A percentile compares a stretch with the other conserved stretches of the same genome.
These are phyloP conservation scores for Zaprionus ghesquierei DNA, from an alignment of 1,140 invertebrate species.

Conservation along the genomic window DNA sequence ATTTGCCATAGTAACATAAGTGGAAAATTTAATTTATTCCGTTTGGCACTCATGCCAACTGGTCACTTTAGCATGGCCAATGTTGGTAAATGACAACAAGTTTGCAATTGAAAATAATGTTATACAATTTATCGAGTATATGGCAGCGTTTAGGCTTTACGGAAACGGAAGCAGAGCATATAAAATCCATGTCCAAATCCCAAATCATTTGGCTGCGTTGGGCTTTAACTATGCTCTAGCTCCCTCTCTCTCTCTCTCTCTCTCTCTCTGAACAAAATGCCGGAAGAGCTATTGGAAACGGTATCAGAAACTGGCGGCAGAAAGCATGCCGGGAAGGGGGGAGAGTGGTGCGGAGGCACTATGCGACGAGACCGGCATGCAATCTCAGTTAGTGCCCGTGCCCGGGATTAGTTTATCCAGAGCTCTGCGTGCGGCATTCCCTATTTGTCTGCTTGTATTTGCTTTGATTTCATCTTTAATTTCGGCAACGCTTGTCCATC, in stretches of 20 bases:
- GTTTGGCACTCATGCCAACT: not conserved
- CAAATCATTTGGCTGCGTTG: conserved; percentile 19
- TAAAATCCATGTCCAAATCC: conserved; percentile 44
- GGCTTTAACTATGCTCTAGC: not conserved
- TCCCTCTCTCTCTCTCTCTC: not conserved
- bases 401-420: conserved; percentile 44
- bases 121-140: not conserved
- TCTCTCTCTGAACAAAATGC: not conserved
- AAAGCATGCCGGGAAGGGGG: not conserved
- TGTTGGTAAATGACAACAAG: not conserved
- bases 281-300: not conserved
- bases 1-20: not conserved
- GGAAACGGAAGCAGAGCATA: not conserved
- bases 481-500: conserved; percentile 37
- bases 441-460: conserved; percentile 56
- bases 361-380: not conserved
- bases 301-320: not conserved
- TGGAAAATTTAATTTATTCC: not conserved
- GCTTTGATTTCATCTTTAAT: conserved; percentile 72
- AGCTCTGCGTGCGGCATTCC: not conserved
- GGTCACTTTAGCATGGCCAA: too few species aligned
- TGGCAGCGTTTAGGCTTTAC: not conserved
- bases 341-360: too few species aligned
- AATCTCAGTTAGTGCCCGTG: conserved; percentile 21
- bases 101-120: not conserved